Percentiles rank a stretch among this genome's conserved stretches.
Conservation (phyloP, 2,113 vertebrate genomes). For the Sinocyclocheilus anophthalmus region DNA sequence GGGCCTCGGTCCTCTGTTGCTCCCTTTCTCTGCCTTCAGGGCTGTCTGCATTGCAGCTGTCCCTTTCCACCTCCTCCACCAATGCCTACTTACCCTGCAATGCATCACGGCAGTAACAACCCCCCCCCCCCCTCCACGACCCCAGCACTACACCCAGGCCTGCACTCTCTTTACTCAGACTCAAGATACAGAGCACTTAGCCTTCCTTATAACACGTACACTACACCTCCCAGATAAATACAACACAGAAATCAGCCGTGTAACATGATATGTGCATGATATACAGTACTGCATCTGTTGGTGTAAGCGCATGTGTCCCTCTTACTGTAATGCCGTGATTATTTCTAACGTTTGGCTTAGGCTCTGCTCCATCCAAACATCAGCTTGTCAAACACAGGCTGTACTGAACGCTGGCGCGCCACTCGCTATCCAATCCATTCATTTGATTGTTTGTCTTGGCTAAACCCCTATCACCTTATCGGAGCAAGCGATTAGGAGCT, state of each 20-base stretch:
- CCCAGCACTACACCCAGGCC: constrained; percentile 48
- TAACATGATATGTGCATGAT: neutral
- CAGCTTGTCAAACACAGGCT: constrained; percentile 24
- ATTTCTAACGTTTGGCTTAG: constrained; percentile 6
- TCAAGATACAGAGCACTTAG: constrained; percentile 27
- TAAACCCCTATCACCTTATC: constrained; percentile 51
- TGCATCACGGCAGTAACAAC: constrained; percentile 78
- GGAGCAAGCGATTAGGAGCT: constrained; percentile 36
- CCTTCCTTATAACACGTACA: neutral
- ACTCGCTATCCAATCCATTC: constrained; percentile 18
- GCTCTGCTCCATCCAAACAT: constrained; percentile 14
- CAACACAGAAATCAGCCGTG: neutral
- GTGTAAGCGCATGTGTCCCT: neutral
- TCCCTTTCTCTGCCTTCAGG: constrained; percentile 76
- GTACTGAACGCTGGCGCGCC: neutral
- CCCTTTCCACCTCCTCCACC: constrained; percentile 73
- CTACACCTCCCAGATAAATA: constrained; percentile 9
- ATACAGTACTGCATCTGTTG: neutral
- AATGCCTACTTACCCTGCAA: constrained; percentile 81
- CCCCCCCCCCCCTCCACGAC: constrained; percentile 59
- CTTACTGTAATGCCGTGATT: constrained; percentile 1
- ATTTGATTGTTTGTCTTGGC: constrained; percentile 29
- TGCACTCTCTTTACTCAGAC: constrained; percentile 33
- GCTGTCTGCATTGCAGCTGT: constrained; percentile 94
- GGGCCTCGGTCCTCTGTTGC: constrained; percentile 72